Conservation (phyloP, 2,888 invertebrate species). For the Sabellastarte sp. region DNA sequence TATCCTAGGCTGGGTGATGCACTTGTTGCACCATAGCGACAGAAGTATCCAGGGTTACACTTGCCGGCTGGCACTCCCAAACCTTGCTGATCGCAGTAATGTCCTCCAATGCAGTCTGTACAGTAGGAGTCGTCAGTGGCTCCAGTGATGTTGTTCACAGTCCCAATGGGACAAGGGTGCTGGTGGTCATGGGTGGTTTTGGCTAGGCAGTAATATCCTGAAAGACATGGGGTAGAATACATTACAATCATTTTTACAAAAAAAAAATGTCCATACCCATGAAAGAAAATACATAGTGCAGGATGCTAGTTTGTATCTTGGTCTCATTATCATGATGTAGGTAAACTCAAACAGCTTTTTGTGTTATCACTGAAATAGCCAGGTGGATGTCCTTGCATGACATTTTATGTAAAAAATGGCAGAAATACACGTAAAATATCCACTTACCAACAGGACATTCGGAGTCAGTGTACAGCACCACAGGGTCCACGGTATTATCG, state of each 20-base stretch:
- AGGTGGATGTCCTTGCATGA: no score
- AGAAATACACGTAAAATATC: no score
- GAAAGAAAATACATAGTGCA: no score
- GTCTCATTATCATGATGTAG: no score
- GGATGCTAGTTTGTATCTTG: no score
- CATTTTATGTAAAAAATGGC: no score
- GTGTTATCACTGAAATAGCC: no score
- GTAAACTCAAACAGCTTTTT: no score
- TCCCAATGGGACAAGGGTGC: conserved; percentile 48
- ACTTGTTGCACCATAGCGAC: conserved; percentile 36
- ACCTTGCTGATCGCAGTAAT: conserved; percentile 31
- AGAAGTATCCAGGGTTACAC: conserved; percentile 45
- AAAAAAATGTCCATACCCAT: no score
- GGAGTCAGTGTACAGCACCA: conserved; percentile 45
- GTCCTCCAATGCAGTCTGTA: conserved; percentile 41
- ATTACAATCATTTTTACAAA: background rate
- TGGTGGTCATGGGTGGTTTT: conserved; percentile 41
- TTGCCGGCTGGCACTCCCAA: conserved; percentile 24
- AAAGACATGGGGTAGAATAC: background rate
- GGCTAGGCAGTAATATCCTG: conserved; percentile 47
- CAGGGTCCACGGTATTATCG: conserved; percentile 44
- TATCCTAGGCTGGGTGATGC: conserved; percentile 38
- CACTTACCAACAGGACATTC: conserved; percentile 42
- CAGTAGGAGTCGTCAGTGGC: conserved; percentile 39
- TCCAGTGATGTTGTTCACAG: conserved; percentile 47